phyloP scores from a whole-genome alignment of 2,888 invertebrate species.

The Eilema depressum region DNA sequence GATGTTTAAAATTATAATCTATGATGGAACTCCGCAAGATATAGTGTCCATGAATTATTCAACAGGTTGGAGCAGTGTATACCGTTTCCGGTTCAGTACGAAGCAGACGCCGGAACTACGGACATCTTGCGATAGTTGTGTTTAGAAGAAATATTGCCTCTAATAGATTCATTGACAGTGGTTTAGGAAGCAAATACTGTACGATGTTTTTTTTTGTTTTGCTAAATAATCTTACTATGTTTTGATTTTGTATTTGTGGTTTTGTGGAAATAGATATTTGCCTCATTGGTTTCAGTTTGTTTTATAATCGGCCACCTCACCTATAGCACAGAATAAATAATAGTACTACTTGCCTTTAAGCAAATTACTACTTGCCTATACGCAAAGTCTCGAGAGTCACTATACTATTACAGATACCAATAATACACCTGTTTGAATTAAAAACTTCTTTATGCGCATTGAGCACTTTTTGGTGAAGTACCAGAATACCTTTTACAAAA shows the following conservation, averaged over 20 bases:
- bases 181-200: constrained; percentile 24
- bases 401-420: no score
- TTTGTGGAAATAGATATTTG: background rate
- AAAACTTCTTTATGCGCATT: no score
- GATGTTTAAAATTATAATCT: constrained; percentile 49
- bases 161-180: constrained; percentile 45
- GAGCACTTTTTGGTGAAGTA: no score
- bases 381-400: no score
- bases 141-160: constrained; percentile 43
- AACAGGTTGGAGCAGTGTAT: constrained; percentile 53
- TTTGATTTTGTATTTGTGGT: background rate
- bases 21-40: constrained; percentile 44
- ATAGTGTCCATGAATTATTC: constrained; percentile 56
- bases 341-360: no score
- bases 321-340: no score
- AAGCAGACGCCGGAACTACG: constrained; percentile 45
- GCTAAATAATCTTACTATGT: no score
- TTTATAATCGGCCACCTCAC: no score
- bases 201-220: background rate
- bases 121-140: constrained; percentile 52
- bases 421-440: no score
- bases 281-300: background rate
- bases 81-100: constrained; percentile 49
- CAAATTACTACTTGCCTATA: no score
- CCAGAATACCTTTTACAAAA: no score